These are phyloP conservation scores for Penelope pileata DNA, from an alignment of 2,113 vertebrate species.

Conservation along the genomic window DNA sequence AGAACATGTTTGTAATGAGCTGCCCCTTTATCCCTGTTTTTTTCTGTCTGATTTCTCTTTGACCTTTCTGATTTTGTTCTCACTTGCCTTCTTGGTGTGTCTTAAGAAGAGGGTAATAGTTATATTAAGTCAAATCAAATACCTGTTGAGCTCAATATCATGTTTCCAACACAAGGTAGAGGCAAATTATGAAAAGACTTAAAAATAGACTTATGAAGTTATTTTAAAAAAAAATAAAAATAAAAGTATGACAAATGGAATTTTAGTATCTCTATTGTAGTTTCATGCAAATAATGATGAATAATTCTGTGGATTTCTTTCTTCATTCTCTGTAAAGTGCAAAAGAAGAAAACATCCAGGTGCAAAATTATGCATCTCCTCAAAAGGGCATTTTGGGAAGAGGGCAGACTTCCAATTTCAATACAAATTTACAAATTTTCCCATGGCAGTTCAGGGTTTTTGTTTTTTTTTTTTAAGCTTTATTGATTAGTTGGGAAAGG, in stretches of 20 bases:
- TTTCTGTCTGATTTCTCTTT: constrained; percentile 16
- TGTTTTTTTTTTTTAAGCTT: not conserved
- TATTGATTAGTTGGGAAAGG: constrained; percentile 17
- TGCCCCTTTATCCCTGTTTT: not conserved
- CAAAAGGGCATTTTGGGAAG: not conserved
- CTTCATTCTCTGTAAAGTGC: not conserved
- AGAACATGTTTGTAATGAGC: constrained; percentile 11
- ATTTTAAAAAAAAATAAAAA: not conserved
- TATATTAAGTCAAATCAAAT: constrained; percentile 38
- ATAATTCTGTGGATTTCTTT: not conserved
- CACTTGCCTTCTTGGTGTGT: not conserved
- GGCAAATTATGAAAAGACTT: constrained; percentile 5
- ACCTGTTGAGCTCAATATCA: constrained; percentile 42
- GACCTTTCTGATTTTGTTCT: constrained; percentile 30
- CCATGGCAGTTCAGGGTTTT: not conserved
- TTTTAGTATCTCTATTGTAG: constrained; percentile 49
- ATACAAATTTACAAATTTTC: constrained; percentile 16
- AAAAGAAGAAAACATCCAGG: not conserved
- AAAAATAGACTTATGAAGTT: constrained; percentile 31
- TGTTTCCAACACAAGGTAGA: not conserved
- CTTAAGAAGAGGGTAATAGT: constrained; percentile 13
- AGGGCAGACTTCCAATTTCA: not conserved
- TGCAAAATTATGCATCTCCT: not conserved
- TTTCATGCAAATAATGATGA: constrained; percentile 48
- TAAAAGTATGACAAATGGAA: not conserved